Conservation (phyloP, 2,797 vertebrate species). For the Apogon hyalosoma region DNA sequence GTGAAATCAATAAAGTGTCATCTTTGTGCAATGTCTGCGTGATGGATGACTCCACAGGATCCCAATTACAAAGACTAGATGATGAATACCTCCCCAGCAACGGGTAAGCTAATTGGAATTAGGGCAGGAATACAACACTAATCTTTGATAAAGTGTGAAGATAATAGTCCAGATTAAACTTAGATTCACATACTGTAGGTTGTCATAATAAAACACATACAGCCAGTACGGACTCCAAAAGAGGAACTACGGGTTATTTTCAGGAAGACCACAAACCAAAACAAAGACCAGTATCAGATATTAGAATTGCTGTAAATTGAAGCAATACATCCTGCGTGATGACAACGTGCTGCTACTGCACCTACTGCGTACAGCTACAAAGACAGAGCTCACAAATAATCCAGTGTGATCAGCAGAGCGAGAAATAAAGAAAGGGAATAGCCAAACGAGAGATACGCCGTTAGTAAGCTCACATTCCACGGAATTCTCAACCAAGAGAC, state of each 20-base stretch:
- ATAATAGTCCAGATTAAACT: conserved; percentile 24
- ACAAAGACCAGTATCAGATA: background rate
- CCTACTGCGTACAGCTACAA: background rate
- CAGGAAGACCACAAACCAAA: background rate
- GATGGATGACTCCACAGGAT: conserved; percentile 78
- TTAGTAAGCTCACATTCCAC: conserved; percentile 9
- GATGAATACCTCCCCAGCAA: conserved; percentile 70
- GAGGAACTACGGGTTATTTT: background rate
- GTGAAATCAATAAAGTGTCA: conserved; percentile 83
- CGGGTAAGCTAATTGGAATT: conserved; percentile 69
- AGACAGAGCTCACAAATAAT: background rate
- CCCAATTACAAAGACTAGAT: conserved; percentile 74
- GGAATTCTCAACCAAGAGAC: background rate
- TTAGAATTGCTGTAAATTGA: background rate
- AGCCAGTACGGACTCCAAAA: no score
- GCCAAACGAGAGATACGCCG: conserved; percentile 13
- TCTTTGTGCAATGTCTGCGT: conserved; percentile 67
- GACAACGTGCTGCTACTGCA: background rate
- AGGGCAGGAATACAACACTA: conserved; percentile 46
- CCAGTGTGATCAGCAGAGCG: conserved; percentile 5
- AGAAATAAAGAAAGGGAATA: conserved; percentile 23
- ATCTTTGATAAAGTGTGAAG: conserved; percentile 61
- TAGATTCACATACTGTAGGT: background rate
- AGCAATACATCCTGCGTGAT: background rate
- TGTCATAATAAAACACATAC: background rate